A percentile compares a stretch with the other conserved stretches of the same genome.
phyloP scores from a whole-genome alignment of 2,113 vertebrate species.

The Ovibos moschatus region DNA sequence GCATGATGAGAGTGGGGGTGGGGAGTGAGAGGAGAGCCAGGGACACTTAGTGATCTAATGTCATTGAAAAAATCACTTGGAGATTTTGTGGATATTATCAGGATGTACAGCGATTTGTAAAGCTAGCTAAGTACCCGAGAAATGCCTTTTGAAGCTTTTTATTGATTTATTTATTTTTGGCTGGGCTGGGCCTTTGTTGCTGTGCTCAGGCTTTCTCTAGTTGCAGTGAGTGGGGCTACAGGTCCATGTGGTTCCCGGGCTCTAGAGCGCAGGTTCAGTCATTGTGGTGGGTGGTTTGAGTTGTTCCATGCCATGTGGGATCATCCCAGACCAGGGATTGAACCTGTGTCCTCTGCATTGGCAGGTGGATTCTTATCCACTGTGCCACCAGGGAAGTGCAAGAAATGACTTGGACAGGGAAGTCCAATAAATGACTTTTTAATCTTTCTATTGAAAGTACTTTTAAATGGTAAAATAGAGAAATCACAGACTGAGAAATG shows the following conservation, averaged over 20 bases:
- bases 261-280: not conserved
- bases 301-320: not conserved
- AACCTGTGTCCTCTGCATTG: not conserved
- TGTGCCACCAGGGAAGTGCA: not conserved
- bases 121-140: not conserved
- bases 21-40: not conserved
- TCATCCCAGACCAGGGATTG: not conserved
- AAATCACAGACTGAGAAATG: not conserved
- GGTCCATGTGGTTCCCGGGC: not conserved
- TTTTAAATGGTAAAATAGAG: conserved; percentile 1
- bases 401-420: not conserved
- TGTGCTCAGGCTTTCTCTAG: not conserved
- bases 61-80: not conserved
- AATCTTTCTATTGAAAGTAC: not conserved
- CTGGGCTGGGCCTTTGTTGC: not conserved
- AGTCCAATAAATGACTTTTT: not conserved
- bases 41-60: not conserved
- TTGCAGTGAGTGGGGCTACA: not conserved
- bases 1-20: not conserved
- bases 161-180: not conserved
- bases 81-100: not conserved
- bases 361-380: not conserved
- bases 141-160: not conserved
- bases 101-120: not conserved
- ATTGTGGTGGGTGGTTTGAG: fast-evolving